These are phyloP conservation scores for Probaryconus sp. DNA, from an alignment of 1,140 invertebrate genomes.

Conservation along the genomic window DNA sequence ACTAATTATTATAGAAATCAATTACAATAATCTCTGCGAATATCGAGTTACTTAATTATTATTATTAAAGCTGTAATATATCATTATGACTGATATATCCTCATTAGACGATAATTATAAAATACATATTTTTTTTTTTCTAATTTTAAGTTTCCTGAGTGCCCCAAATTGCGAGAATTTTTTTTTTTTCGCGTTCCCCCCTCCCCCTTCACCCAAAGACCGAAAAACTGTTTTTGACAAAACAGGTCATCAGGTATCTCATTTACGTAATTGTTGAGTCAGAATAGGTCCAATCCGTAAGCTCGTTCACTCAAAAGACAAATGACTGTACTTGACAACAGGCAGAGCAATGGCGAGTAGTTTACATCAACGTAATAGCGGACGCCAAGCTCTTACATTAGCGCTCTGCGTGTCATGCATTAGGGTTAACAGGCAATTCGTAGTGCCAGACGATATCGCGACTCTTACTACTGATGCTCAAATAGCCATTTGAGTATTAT, in stretches of 20 bases:
- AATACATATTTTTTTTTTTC: no score
- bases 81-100: no score
- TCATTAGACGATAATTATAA: no score
- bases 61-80: no score
- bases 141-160: no score
- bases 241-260: constrained; percentile 20
- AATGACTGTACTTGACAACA: constrained; percentile 54
- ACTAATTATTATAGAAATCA: no score
- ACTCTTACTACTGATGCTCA: constrained; percentile 48
- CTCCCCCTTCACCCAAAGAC: no score
- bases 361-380: constrained; percentile 54
- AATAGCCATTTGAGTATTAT: constrained; percentile 27
- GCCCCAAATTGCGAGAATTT: no score
- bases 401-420: constrained; percentile 49
- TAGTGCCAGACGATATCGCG: constrained; percentile 37
- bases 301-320: constrained; percentile 43
- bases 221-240: constrained; percentile 48
- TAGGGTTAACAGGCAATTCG: constrained; percentile 59
- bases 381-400: constrained; percentile 52
- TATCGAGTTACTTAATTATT: no score
- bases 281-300: constrained; percentile 30
- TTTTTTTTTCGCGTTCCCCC: no score
- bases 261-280: constrained; percentile 21
- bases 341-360: constrained; percentile 45
- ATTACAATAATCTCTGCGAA: no score